Conservation (phyloP, 2,888 invertebrate species). For the Nomada fabriciana region DNA sequence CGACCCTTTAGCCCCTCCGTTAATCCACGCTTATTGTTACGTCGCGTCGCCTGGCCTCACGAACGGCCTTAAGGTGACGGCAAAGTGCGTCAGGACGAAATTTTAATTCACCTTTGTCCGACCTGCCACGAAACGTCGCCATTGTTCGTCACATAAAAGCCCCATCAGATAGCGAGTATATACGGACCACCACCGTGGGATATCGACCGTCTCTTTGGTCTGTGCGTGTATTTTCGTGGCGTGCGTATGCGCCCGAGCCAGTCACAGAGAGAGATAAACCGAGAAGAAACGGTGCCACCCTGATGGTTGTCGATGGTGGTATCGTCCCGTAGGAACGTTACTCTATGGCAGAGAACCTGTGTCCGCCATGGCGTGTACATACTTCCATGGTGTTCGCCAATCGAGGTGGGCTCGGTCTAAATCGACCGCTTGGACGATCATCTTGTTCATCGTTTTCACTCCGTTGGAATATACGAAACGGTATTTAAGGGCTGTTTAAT, state of each 20-base stretch:
- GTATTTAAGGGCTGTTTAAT: slow-evolving; percentile 64
- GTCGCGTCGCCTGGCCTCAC: slow-evolving; percentile 11
- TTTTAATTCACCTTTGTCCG: slow-evolving; percentile 69
- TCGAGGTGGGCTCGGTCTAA: slow-evolving; percentile 30
- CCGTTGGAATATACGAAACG: slow-evolving; percentile 39
- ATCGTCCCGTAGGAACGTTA: slow-evolving; percentile 21
- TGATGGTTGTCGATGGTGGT: slow-evolving; percentile 20
- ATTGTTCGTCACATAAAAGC: slow-evolving; percentile 72
- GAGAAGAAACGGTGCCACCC: slow-evolving; percentile 2
- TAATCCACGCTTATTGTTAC: slow-evolving; percentile 44
- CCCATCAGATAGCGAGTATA: slow-evolving; percentile 58
- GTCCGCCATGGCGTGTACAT: background rate
- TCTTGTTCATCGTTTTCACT: slow-evolving; percentile 36
- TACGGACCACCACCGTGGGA: slow-evolving; percentile 61
- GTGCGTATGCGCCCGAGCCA: slow-evolving; percentile 24
- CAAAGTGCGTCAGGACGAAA: slow-evolving; percentile 54
- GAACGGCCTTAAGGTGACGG: slow-evolving; percentile 19
- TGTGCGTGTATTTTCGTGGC: slow-evolving; percentile 33
- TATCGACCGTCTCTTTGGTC: slow-evolving; percentile 66
- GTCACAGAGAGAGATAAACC: background rate
- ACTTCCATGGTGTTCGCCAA: slow-evolving; percentile 14
- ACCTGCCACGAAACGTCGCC: slow-evolving; percentile 54
- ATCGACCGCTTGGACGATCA: slow-evolving; percentile 50
- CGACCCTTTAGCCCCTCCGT: slow-evolving; percentile 11
- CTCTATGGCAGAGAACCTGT: background rate